Conservation (phyloP, 1,140 invertebrate species). For the Drosophila trapezifrons region DNA sequence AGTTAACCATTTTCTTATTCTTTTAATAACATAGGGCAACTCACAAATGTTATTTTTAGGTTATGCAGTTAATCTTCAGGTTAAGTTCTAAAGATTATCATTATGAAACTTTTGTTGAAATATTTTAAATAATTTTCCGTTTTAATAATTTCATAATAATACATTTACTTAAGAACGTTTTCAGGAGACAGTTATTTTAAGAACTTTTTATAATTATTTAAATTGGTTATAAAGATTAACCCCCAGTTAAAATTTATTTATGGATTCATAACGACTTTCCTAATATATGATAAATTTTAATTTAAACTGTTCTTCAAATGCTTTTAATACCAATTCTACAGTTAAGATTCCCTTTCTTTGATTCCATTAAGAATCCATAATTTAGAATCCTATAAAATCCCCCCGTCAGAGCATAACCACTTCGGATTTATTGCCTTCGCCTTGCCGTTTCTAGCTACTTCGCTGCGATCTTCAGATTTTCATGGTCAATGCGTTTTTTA, state of each 20-base stretch:
- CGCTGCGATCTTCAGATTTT: conserved; percentile 53
- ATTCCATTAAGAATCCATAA: neutral
- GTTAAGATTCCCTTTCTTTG: neutral
- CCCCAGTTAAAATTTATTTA: too few relatives aligned
- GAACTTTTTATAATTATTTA: too few relatives aligned
- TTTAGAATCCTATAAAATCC: neutral
- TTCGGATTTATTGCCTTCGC: conserved; percentile 27
- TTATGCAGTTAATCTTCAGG: too few relatives aligned
- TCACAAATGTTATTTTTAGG: neutral
- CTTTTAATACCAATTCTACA: neutral
- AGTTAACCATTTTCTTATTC: too few relatives aligned
- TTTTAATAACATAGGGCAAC: too few relatives aligned
- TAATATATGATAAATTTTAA: neutral
- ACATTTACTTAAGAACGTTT: neutral
- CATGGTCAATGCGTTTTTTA: conserved; percentile 69
- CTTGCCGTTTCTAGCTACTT: conserved; percentile 20
- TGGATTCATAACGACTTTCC: neutral
- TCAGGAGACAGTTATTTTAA: neutral
- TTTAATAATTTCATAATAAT: neutral
- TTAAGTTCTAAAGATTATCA: too few relatives aligned
- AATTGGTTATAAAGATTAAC: too few relatives aligned
- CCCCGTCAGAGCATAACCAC: conserved; percentile 23
- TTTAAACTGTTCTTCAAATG: neutral
- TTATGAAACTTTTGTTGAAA: neutral
- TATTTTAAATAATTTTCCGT: neutral